phyloP scores from a whole-genome alignment of 1,140 invertebrate species.

The Ips nitidus region DNA sequence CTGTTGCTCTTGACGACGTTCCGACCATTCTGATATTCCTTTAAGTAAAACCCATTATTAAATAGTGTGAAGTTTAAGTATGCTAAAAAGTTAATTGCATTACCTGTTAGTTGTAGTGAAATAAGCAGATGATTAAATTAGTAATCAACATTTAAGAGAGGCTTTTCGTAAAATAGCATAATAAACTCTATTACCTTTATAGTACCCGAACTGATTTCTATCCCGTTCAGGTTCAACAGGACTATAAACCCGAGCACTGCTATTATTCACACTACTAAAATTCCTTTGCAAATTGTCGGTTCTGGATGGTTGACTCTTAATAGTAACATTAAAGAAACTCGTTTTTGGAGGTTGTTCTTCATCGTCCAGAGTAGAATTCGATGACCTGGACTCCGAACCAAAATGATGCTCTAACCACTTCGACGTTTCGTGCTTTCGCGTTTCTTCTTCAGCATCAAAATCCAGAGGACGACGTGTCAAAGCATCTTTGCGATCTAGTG shows the following conservation, averaged over 20 bases:
- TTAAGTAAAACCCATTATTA: constrained; percentile 12
- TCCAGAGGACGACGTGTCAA: constrained; percentile 77
- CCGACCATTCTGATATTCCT: constrained; percentile 76
- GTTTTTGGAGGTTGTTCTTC: constrained; percentile 62
- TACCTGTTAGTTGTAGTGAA: neutral
- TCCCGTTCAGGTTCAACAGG: constrained; percentile 44
- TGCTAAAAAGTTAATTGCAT: neutral
- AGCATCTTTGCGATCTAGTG: constrained; percentile 73
- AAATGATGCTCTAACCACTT: constrained; percentile 90
- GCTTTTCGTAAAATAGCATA: too few species aligned
- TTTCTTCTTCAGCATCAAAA: constrained; percentile 85
- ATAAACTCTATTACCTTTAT: constrained; percentile 38
- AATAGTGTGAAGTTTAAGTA: neutral
- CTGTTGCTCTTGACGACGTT: constrained; percentile 58
- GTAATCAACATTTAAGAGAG: too few species aligned
- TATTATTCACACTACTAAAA: constrained; percentile 39
- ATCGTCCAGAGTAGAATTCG: constrained; percentile 61
- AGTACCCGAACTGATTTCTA: constrained; percentile 41
- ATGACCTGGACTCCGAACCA: constrained; percentile 79
- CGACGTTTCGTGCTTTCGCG: constrained; percentile 82
- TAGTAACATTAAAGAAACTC: constrained; percentile 75
- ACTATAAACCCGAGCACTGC: constrained; percentile 40
- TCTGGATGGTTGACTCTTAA: constrained; percentile 65
- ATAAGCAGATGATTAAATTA: too few species aligned
- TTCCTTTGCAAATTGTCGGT: constrained; percentile 43